Base-by-base conservation (phyloP, 2,888 invertebrate genomes). In the Oscheius sp. region DNA sequence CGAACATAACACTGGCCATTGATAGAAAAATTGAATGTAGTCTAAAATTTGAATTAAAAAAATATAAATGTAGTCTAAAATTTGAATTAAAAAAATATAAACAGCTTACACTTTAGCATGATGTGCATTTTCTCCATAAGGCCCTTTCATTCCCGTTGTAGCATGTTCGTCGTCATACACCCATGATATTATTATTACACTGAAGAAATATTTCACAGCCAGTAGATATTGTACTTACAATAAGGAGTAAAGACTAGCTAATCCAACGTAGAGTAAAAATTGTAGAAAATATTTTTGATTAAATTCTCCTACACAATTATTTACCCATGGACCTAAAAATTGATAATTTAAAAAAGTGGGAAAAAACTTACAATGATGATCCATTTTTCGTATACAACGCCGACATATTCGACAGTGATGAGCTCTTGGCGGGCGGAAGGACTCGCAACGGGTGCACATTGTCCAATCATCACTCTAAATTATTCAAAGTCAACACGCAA, bases 221-320 rank as follows among this genome's bases (percentile, higher is more conserved):
- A 64, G n/a, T 2, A 35, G 16, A 7, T 6, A 18, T 46, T 41
- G 21, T 25, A 78, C 85, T 79, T 21, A 86, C 86, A 80, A 76
- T 59, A 86, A 52, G 9, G 85, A 78, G 70, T 85, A 86, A 0
- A 76, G 46, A 61, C 85, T 78, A 18, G 81, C 72, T 7, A 79
- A 61, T n/a, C 80, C 85, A n/a, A 86, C 85, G 66, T 86, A 86
- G 52, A 86, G 69, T 7, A 86, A 91, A 91, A 95, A 95, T 88
- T 95, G 93, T 80, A 95, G 92, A 89, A 95, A 95, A 90, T 93
- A 95, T 89, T 94, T 95, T 90, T 95, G 95, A 91, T 95, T 95
- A 86, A 92, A 92, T 90, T 95, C 95, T 56, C 95, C 95, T 5
- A 95, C 94, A 89, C 95, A 95, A 89, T 95, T 95, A 89, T 95